These are phyloP conservation scores for Cataglyphis livida DNA, from an alignment of 2,888 invertebrate species.

Conservation along the genomic window DNA sequence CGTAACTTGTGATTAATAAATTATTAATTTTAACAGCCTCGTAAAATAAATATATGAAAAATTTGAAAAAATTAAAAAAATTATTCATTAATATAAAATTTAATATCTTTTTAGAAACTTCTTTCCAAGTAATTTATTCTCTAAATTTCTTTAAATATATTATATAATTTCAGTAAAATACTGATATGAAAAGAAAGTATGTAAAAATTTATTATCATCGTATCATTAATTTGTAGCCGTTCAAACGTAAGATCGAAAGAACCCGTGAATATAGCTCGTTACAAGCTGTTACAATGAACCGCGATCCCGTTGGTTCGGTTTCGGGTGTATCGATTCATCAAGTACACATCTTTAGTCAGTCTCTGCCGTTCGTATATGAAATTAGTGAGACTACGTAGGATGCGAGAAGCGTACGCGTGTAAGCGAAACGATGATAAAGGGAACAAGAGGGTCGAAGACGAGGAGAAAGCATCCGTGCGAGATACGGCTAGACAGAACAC, in stretches of 20 bases:
- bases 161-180: not conserved
- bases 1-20: not conserved
- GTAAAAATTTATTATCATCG: constrained; percentile 20
- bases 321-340: constrained; percentile 54
- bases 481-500: not conserved
- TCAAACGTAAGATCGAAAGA: constrained; percentile 14
- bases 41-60: not conserved
- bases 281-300: constrained; percentile 39
- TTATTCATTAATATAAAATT: constrained; percentile 3
- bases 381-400: constrained; percentile 70
- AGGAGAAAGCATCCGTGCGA: constrained; percentile 58
- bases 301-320: constrained; percentile 21
- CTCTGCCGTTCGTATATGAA: constrained; percentile 70
- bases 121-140: not conserved
- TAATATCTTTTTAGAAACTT: not conserved
- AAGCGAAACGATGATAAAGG: constrained; percentile 70
- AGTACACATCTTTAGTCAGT: constrained; percentile 59
- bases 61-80: not conserved
- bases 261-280: constrained; percentile 39
- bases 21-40: not conserved
- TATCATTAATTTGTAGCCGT: constrained; percentile 29
- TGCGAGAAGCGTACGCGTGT: constrained; percentile 61
- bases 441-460: constrained; percentile 61
- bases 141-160: not conserved
- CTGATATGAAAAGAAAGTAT: not conserved